Evolutionary conservation across 2,113 vertebrate species (phyloP).

Genomic region (Zapus hudsonius): DNA sequence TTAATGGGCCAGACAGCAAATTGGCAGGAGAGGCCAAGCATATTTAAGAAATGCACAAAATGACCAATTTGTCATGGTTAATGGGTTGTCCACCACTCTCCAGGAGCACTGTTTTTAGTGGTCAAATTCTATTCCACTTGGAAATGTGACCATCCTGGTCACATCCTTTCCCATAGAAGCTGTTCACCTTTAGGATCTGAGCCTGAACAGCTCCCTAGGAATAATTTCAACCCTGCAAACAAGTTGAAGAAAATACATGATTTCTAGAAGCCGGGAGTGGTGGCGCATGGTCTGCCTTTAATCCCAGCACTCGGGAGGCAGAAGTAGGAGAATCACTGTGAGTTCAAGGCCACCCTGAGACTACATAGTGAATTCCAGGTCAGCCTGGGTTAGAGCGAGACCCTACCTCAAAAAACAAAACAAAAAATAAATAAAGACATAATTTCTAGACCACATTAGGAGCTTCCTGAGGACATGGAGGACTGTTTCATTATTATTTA

Average conservation of each 20-base stretch:
- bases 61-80: not conserved
- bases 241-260: conserved; percentile 3
- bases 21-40: not conserved
- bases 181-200: not conserved
- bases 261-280: no score
- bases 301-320: no score
- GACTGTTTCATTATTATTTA: no score
- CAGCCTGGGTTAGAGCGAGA: not conserved
- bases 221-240: not conserved
- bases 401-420: not conserved
- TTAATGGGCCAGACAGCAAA: not conserved
- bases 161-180: not conserved
- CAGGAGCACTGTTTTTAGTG: not conserved
- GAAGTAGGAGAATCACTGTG: no score
- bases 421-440: not conserved
- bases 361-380: no score
- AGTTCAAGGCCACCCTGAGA: no score
- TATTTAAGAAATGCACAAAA: conserved; percentile 29
- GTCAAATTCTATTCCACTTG: no score
- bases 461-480: no score
- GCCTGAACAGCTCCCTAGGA: not conserved
- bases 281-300: no score
- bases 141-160: no score
- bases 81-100: conserved; percentile 29
- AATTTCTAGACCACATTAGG: no score